Evolutionary conservation across 2,888 invertebrate species (phyloP), one percentile per base, ranked within the genome.

Genomic region (Graphium colonna): DNA sequence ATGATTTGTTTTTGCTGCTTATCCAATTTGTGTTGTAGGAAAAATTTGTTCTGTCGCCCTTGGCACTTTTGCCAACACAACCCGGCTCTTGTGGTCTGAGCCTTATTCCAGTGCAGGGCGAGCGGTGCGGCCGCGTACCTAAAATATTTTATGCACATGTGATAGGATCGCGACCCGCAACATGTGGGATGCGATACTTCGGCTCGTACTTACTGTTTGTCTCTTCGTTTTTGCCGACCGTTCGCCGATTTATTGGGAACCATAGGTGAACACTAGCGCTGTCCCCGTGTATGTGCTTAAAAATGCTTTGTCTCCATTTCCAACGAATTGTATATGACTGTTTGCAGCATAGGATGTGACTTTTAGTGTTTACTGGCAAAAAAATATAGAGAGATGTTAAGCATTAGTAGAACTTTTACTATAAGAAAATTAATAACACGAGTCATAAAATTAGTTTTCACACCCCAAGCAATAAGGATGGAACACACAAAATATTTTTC

Each of bases 71-170:
- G 21, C 21, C 21, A 21, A 21, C n/a, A n/a, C n/a, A n/a, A n/a
- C n/a, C n/a, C 26, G 26, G 8, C 9, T 9, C 31, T 7, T 31
- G 31, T 31, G 31, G 1, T 2, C 31, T 1, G 31, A 1, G 31
- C 31, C 31, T 31, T 31, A 31, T 31, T 3, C 31, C 31, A 10
- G 31, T 10, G 26, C 26, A 26, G 26, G 26, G 4, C 26, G 26
- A 65, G 62, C 77, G 76, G 75, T 75, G 74, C 77, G 69, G 51
- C 44, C 31, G 17, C n/a, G 36, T 15, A 48, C 52, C 50, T 56
- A 52, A 56, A 52, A 57, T 60, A 61, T 58, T 60, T 58, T 52
- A 58, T 49, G 48, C 49, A 31, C 51, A 54, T 48, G 53, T 39
- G 53, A 53, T 53, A 48, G 48, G 16, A 53, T 53, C 53, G 38